Evolutionary conservation across 35 echinoderm and acorn worm genomes (phyloP).

Genomic region (Ophioderma brevispina): DNA sequence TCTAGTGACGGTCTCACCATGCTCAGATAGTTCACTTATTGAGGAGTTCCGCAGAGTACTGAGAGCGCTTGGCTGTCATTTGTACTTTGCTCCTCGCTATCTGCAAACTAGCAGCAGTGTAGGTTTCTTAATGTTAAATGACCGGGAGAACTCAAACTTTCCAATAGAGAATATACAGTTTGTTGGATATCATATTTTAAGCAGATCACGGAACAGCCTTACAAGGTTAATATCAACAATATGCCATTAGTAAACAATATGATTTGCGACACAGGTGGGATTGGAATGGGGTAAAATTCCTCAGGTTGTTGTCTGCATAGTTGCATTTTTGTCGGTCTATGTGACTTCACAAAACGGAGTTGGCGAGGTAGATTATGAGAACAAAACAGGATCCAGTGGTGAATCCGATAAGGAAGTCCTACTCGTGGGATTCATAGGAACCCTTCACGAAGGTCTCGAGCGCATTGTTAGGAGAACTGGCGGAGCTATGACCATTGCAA

Average conservation of each 20-base stretch:
- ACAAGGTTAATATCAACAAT: background rate
- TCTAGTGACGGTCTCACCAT: background rate
- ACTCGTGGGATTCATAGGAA: background rate
- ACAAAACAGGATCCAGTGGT: background rate
- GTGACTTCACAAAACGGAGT: background rate
- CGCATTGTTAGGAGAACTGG: conserved; percentile 49
- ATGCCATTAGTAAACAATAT: background rate
- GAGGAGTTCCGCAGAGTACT: background rate
- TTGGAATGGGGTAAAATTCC: background rate
- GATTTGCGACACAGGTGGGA: background rate
- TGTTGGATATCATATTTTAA: background rate
- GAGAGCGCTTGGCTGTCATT: background rate
- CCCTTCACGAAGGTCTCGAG: background rate
- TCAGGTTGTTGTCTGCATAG: background rate
- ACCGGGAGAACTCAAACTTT: background rate
- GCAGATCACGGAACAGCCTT: background rate
- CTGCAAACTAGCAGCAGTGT: background rate
- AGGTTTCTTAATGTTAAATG: background rate
- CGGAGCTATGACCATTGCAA: conserved; percentile 86
- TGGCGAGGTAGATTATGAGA: background rate
- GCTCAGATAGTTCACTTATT: background rate
- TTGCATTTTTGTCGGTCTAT: background rate
- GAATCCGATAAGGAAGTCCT: background rate
- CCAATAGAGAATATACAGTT: background rate
- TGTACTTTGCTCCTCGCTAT: background rate